A percentile compares a stretch with the other conserved stretches of the same genome.
These are phyloP conservation scores for Pangasius djambal DNA, from an alignment of 2,797 vertebrate species.

Conservation along the genomic window DNA sequence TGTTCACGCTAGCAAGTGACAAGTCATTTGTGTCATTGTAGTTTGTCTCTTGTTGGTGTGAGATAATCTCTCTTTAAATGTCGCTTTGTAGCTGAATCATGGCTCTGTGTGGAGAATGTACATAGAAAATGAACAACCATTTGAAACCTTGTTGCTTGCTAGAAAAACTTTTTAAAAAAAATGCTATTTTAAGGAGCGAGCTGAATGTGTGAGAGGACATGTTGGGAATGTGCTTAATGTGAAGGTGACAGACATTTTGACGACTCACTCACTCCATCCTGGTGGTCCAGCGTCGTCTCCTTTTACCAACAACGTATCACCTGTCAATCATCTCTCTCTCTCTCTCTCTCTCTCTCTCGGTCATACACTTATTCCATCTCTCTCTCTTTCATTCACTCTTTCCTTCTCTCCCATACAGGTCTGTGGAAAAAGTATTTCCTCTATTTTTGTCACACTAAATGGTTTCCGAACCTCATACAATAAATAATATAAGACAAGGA, in stretches of 20 bases:
- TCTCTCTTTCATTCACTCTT: background rate
- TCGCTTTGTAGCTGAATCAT: background rate
- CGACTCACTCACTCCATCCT: background rate
- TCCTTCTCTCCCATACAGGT: background rate
- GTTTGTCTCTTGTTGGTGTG: background rate
- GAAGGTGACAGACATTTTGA: background rate
- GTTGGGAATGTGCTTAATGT: background rate
- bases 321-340: background rate
- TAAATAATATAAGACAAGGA: too few species aligned
- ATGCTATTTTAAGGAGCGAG: background rate
- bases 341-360: background rate
- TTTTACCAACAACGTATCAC: background rate
- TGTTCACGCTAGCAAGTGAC: background rate
- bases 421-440: background rate
- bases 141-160: background rate
- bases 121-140: background rate
- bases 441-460: background rate
- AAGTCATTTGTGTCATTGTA: background rate
- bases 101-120: background rate
- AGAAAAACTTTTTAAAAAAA: background rate
- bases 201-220: background rate
- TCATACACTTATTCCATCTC: background rate
- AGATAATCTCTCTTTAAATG: background rate
- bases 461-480: too few species aligned
- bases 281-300: background rate